These are phyloP conservation scores for Smutsia temminckii DNA, from an alignment of 2,797 vertebrate genomes.

Conservation along the genomic window DNA sequence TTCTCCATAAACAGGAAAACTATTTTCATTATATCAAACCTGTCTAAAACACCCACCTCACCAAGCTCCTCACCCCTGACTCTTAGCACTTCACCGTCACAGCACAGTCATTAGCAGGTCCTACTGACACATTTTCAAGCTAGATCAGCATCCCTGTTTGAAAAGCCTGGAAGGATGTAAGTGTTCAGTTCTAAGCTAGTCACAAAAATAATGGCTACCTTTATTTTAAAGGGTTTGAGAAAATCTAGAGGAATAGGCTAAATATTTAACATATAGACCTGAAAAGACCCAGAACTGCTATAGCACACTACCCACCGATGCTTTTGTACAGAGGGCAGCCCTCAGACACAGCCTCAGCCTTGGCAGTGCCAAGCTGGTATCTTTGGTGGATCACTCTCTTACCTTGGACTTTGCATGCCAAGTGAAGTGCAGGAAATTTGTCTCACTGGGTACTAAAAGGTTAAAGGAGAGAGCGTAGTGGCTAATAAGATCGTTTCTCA, in stretches of 20 bases:
- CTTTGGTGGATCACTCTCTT: constrained; percentile 52
- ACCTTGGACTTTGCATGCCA: constrained; percentile 92
- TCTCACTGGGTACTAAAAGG: constrained; percentile 94
- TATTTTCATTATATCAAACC: neutral
- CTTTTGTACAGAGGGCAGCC: neutral
- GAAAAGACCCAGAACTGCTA: neutral
- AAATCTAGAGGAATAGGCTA: constrained; percentile 22
- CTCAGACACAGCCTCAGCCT: neutral
- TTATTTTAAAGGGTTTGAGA: constrained; percentile 1
- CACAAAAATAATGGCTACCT: constrained; percentile 1
- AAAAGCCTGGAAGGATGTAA: neutral
- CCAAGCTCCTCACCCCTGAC: neutral
- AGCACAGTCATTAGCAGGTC: neutral
- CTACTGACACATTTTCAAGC: neutral
- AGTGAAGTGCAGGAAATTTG: constrained; percentile 96
- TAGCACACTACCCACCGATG: neutral
- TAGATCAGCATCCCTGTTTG: neutral
- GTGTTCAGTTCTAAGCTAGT: neutral
- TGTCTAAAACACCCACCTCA: neutral
- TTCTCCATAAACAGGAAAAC: neutral
- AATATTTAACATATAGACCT: constrained; percentile 38
- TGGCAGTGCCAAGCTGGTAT: neutral
- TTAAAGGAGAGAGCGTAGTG: constrained; percentile 97
- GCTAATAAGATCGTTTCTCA: constrained; percentile 96
- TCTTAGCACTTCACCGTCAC: neutral